Conservation (phyloP, 2,113 vertebrate genomes). For the Trichomycterus rosablanca region DNA sequence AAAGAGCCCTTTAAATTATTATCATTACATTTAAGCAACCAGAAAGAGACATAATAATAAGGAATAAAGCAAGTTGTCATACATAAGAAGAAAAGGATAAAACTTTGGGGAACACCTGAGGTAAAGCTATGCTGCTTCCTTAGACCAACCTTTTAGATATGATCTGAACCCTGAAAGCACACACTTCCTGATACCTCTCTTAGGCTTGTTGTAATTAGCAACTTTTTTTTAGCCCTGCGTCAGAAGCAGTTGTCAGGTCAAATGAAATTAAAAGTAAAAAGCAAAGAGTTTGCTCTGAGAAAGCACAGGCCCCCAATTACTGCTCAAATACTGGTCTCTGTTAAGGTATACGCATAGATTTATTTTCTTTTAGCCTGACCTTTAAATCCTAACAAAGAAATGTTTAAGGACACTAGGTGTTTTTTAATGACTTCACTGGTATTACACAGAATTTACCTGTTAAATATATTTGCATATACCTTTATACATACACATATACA, state of each 20-base stretch:
- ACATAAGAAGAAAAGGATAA: neutral
- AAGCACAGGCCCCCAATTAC: neutral
- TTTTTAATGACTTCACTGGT: too few relatives aligned
- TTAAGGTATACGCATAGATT: too few relatives aligned
- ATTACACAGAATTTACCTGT: too few relatives aligned
- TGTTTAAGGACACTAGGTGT: too few relatives aligned
- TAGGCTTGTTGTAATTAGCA: slow-evolving; percentile 3
- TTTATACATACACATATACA: too few relatives aligned
- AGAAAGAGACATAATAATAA: neutral
- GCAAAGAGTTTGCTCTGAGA: too few relatives aligned
- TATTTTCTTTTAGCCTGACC: too few relatives aligned
- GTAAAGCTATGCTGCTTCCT: neutral
- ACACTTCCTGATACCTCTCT: neutral
- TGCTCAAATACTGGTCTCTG: neutral
- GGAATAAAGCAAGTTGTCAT: neutral
- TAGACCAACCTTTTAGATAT: neutral
- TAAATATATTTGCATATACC: too few relatives aligned
- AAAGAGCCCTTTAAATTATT: too few relatives aligned
- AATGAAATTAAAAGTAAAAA: neutral
- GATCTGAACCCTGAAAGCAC: slow-evolving; percentile 12
- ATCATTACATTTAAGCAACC: too few relatives aligned
- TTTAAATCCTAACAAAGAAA: too few relatives aligned
- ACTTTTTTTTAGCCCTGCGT: slow-evolving; percentile 1
- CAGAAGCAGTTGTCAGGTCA: slow-evolving; percentile 15
- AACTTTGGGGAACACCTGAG: slow-evolving; percentile 3